These are phyloP conservation scores for Tupiocoris notatus DNA, from an alignment of 2,888 invertebrate genomes.

Conservation along the genomic window DNA sequence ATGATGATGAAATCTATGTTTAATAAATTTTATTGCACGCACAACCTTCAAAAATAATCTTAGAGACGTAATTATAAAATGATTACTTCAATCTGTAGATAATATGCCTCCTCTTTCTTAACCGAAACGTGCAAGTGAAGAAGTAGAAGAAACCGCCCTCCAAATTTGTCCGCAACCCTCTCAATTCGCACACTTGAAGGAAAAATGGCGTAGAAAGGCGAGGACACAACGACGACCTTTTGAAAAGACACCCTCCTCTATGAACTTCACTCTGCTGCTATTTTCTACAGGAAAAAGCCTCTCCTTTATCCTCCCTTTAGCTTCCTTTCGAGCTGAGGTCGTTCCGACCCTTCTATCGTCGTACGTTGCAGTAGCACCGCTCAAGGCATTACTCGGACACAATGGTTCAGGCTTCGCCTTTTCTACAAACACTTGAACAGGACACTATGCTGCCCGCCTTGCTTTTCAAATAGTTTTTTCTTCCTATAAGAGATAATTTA, in stretches of 20 bases:
- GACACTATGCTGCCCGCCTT: too few species aligned
- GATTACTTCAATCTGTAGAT: too few species aligned
- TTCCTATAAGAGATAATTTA: too few species aligned
- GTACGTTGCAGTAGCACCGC: background rate
- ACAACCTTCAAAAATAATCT: too few species aligned
- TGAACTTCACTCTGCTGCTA: too few species aligned
- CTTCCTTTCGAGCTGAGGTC: background rate
- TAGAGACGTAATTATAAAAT: too few species aligned
- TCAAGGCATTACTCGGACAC: background rate
- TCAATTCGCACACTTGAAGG: background rate
- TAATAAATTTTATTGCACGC: too few species aligned
- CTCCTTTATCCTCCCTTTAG: background rate
- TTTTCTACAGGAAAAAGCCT: background rate
- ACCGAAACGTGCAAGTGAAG: background rate
- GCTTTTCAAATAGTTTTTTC: too few species aligned
- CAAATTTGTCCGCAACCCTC: background rate
- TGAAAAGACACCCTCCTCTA: background rate
- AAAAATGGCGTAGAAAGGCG: background rate
- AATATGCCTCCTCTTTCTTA: too few species aligned
- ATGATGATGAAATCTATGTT: too few species aligned
- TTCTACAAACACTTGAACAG: background rate
- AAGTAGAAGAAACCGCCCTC: background rate
- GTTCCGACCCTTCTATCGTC: background rate
- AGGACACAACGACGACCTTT: background rate
- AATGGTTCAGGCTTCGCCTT: background rate